These are phyloP conservation scores for Bombus terrestris DNA, from an alignment of 1,140 invertebrate species.

Conservation along the genomic window DNA sequence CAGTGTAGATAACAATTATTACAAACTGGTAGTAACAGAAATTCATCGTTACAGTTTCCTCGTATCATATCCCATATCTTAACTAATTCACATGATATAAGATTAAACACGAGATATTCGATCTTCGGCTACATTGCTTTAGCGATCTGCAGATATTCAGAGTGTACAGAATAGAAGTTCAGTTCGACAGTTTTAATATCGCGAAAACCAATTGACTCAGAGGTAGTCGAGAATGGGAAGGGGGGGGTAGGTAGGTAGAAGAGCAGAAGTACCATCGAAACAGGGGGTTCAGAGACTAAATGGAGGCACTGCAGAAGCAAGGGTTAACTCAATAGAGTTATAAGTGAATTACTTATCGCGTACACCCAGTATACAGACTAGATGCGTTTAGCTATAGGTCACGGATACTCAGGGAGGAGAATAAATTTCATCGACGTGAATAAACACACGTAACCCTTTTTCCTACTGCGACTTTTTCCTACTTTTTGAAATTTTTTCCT, in stretches of 20 bases:
- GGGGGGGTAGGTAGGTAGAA: conserved; percentile 46
- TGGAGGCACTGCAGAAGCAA: conserved; percentile 81
- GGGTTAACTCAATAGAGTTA: conserved; percentile 82
- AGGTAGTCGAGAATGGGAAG: conserved; percentile 3
- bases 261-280: conserved; percentile 54
- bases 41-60: background rate
- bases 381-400: conserved; percentile 80
- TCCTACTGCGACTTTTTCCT: background rate
- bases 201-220: conserved; percentile 31
- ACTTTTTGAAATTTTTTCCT: conserved; percentile 3
- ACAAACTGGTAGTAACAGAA: background rate
- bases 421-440: conserved; percentile 47
- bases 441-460: conserved; percentile 36
- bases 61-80: too few species aligned
- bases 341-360: conserved; percentile 83
- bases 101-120: too few species aligned
- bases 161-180: conserved; percentile 38
- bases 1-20: background rate
- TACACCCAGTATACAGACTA: conserved; percentile 80
- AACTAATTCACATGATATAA: too few species aligned
- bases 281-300: conserved; percentile 78
- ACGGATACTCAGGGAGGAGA: conserved; percentile 61
- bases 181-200: conserved; percentile 70
- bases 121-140: background rate
- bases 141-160: background rate